Base-by-base conservation (phyloP, 1,140 invertebrate genomes). In the Drosophila sechellia region DNA sequence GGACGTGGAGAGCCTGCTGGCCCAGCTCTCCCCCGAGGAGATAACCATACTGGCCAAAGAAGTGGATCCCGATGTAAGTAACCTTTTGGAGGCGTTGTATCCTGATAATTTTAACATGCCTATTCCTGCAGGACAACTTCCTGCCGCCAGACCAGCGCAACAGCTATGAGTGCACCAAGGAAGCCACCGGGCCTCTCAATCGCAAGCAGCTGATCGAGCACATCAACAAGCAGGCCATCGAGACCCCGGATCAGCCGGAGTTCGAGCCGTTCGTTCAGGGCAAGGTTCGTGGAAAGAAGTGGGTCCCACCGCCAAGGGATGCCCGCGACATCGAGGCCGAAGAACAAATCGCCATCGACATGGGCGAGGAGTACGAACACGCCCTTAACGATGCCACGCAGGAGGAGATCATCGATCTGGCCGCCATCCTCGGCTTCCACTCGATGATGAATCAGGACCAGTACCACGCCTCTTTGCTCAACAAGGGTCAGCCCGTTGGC, bases 371-470 rank as follows among this genome's bases (percentile, higher is more conserved):
- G 92, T 99, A 98, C 93, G 98, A 99, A 93, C 95, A 96, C 90
- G 98, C 98, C n/a, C 94, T 99, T 17, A 95, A 94, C 15, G 94
- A 94, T 79, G 99, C 99, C 39, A 95, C 97, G 71, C 98, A 99
- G 94, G 98, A 99, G 93, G 99, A 99, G 94, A 96, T 99, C 75
- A 99, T 99, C 80, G 99, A 99, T 94, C 94, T 99, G 85, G 99
- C 99, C 90, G 98, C 98, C 93, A 99, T 99, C 93, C 94, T 99
- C 71, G 99, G 99, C 84, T 99, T 99, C 94, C 98, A 99, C 93
- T 99, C 98, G 53, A 99, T 99, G 97, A 97, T 99, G 96, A 99
- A 99, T 93, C 99, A 99, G 94, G 98, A 99, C 92, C 99, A 99
- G 93, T 99, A 99, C 93, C 98, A 99, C 93, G 98, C 98, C 54